Base-by-base conservation (phyloP, 2,797 vertebrate species). In the Glyptemys insculpta region DNA sequence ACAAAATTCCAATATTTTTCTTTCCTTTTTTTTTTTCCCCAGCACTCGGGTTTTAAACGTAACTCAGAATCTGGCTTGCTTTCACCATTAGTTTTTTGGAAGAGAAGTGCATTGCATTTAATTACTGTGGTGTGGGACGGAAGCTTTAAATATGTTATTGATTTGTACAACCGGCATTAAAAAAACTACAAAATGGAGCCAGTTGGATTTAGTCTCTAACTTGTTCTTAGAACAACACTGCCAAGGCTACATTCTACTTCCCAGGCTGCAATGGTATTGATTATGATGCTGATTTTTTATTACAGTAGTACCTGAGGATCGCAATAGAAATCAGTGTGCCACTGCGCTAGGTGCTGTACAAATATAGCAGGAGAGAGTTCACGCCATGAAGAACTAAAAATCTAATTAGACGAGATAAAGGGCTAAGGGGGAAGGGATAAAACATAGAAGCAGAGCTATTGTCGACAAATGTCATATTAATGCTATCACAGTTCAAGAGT, bases 381-480 rank as follows among this genome's bases (percentile, higher is more conserved):
- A 91, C 0, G 0, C 44, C 50, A 7, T 2, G 65, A n/a, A 74
- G 56, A 79, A 12, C 11, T 68, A 68, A 23, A 68, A 68, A 68
- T 37, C n/a, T 37, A 68, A 68, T 37, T 37, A 68, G 34, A 37
- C n/a, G n/a, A 37, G 19, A n/a, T 10, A 37, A 68, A 68, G 18
- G n/a, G 19, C 5, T 21, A 37, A 68, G 65, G 15, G 65, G 68
- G 79, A 53, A n/a, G 4, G n/a, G 47, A 85, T 23, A 15, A 52
- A 54, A 21, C 87, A 6, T n/a, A 5, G 34, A 65, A 31, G 62
- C 52, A 79, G 79, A 85, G n/a, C 57, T 6, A 5, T 54, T 11
- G n/a, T 5, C 0, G 44, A 4, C n/a, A 37, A n/a, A 11, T 1
- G 6, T n/a, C 3, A 0, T 41, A 47, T 29, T 2, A 54, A 37